A percentile compares a stretch with the other conserved stretches of the same genome.
Conservation (phyloP, 2,888 invertebrate species). For the Agrotis segetum region DNA sequence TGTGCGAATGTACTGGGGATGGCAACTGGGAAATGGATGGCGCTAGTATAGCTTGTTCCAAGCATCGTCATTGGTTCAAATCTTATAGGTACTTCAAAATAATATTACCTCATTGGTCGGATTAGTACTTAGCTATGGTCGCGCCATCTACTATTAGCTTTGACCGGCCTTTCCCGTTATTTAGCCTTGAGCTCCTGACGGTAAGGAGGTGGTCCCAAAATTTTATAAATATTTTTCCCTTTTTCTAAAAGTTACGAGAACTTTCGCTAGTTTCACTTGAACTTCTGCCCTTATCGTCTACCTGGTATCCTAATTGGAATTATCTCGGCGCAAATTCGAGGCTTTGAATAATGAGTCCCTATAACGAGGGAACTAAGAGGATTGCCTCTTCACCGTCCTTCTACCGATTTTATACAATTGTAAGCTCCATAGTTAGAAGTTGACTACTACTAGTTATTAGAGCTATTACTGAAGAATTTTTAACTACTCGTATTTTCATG, state of each 20-base stretch:
- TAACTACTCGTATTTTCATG: too few relatives aligned
- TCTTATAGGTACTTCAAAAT: too few relatives aligned
- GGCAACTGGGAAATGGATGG: too few relatives aligned
- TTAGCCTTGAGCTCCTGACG: too few relatives aligned
- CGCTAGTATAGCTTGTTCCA: too few relatives aligned
- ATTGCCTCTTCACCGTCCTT: constrained; percentile 66
- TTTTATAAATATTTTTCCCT: neutral
- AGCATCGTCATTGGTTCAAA: too few relatives aligned
- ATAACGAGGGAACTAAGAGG: constrained; percentile 76
- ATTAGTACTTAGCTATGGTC: too few relatives aligned
- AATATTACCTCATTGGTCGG: too few relatives aligned
- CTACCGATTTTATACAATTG: constrained; percentile 59
- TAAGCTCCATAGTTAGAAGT: constrained; percentile 42
- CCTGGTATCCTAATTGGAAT: constrained; percentile 78
- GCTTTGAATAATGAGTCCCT: constrained; percentile 81
- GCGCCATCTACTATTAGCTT: too few relatives aligned
- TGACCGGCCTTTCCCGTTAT: too few relatives aligned
- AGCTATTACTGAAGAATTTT: neutral
- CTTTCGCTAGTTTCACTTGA: neutral
- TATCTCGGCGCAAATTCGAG: constrained; percentile 80
- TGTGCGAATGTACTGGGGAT: too few relatives aligned
- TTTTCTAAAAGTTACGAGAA: neutral
- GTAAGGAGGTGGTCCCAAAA: too few relatives aligned
- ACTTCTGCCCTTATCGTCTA: constrained; percentile 33
- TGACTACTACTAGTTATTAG: neutral